Conservation (phyloP, 2,888 invertebrate species). For the Drosophila leonis region DNA sequence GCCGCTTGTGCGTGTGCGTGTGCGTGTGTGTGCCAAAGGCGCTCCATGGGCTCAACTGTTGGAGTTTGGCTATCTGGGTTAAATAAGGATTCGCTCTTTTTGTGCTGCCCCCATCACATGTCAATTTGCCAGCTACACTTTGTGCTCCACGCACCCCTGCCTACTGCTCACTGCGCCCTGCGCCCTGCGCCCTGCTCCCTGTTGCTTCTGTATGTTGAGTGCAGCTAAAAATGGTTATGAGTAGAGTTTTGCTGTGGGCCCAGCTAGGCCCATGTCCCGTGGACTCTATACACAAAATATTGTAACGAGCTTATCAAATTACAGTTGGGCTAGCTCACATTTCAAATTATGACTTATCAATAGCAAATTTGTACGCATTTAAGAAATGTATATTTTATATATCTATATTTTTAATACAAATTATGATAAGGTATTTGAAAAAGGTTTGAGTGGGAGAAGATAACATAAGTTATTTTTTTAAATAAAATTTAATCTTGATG, state of each 20-base stretch:
- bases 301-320: slow-evolving; percentile 4
- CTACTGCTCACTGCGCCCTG: neutral
- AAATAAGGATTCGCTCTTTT: slow-evolving; percentile 46
- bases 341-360: slow-evolving; percentile 5
- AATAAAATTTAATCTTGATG: neutral
- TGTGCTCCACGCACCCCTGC: neutral
- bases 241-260: neutral
- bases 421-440: neutral
- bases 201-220: neutral
- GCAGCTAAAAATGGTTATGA: neutral
- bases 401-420: neutral
- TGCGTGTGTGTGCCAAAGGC: neutral
- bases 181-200: neutral
- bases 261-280: neutral
- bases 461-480: neutral
- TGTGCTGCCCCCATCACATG: slow-evolving; percentile 50
- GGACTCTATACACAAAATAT: neutral
- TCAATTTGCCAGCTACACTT: slow-evolving; percentile 48
- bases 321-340: slow-evolving; percentile 3
- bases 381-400: neutral
- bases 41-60: slow-evolving; percentile 32
- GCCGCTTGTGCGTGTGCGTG: neutral
- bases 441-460: neutral
- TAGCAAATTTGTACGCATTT: slow-evolving; percentile 5
- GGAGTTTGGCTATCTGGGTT: slow-evolving; percentile 33